phyloP scores from a whole-genome alignment of 1,140 invertebrate species.

The Caerostris extrusa region DNA sequence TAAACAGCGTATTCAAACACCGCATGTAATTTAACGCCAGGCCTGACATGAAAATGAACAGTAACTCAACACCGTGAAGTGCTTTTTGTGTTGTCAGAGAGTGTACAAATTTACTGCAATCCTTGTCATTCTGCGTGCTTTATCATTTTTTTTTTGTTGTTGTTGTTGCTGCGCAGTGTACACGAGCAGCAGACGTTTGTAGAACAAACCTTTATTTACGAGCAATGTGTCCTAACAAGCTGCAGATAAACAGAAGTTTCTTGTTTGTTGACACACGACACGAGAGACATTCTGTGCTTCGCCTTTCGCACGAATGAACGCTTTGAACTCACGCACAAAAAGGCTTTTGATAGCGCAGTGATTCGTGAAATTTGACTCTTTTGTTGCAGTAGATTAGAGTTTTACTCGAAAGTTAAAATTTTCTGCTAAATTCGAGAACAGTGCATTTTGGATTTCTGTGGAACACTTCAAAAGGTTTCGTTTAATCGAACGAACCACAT shows the following conservation, averaged over 20 bases:
- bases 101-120: background rate
- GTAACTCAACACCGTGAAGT: background rate
- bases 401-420: background rate
- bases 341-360: background rate
- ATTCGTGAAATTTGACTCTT: background rate
- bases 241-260: background rate
- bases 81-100: constrained; percentile 1
- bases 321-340: background rate
- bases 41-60: no score
- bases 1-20: no score
- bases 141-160: background rate
- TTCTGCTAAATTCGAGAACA: background rate
- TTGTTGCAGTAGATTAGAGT: background rate
- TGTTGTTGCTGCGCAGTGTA: background rate
- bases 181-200: background rate
- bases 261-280: constrained; percentile 5
- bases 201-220: constrained; percentile 25
- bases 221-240: background rate
- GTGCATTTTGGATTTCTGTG: background rate
- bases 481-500: no score
- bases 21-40: no score
- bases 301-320: background rate
- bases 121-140: constrained; percentile 26
- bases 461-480: background rate
- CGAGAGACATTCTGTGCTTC: background rate